Conservation (phyloP, 2,888 invertebrate species). For the Leucophenga montana region DNA sequence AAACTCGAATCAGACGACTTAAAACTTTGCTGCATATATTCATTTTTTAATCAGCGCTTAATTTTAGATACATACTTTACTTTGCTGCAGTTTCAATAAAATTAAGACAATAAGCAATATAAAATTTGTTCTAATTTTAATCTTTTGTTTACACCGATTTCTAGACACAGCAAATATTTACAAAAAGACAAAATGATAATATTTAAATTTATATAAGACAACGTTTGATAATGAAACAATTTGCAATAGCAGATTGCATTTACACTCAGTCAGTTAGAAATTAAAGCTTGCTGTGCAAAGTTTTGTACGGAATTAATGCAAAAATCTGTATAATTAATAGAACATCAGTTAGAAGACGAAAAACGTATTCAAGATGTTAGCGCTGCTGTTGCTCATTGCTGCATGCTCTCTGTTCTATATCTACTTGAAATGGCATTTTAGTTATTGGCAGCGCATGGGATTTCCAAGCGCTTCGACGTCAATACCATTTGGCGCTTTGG, state of each 20-base stretch:
- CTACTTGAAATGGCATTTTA: slow-evolving; percentile 62
- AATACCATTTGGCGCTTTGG: slow-evolving; percentile 79
- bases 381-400: slow-evolving; percentile 41
- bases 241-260: not conserved
- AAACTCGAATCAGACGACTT: no score
- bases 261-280: not conserved
- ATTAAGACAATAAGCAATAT: not conserved
- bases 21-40: no score
- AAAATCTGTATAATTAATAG: not conserved
- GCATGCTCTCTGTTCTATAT: slow-evolving; percentile 44
- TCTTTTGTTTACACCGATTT: no score
- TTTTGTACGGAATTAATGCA: not conserved
- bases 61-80: no score
- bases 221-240: not conserved
- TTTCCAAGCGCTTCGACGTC: slow-evolving; percentile 75
- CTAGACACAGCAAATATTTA: not conserved
- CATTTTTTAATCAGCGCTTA: no score
- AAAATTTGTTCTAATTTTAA: not conserved
- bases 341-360: not conserved
- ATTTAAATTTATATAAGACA: not conserved
- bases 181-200: not conserved
- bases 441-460: slow-evolving; percentile 77
- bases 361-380: slow-evolving; percentile 37
- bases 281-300: not conserved
- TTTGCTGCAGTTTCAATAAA: no score